Evolutionary conservation across 2,888 invertebrate genomes (phyloP), one percentile per base, ranked within the genome.

Genomic region (Eupithecia exiguata): DNA sequence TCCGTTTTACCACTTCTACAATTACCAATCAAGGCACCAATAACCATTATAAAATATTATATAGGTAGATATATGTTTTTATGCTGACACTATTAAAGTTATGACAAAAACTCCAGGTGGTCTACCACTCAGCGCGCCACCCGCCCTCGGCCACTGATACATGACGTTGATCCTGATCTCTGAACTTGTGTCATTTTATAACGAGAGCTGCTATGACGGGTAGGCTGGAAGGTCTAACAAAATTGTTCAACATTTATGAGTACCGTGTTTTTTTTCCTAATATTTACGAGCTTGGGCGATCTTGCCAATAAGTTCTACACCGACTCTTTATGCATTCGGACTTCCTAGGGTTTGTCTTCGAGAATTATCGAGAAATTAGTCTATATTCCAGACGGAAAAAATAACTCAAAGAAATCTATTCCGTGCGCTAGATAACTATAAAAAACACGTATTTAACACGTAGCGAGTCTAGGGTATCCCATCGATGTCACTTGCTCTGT

Each of bases 161-260:
- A 79, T 77, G 76, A 78, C 75, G 78, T 79, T 71, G 78, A 80
- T 79, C 46, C 78, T 74, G 87, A 90, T 89, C 87, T 88, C 83
- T 89, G 88, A 88, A 85, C 87, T 79, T 43, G 62, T 73, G 53
- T 81, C 78, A 87, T 85, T 82, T 80, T 80, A 83, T 69, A 66
- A 40, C 21, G 21, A n/a, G n/a, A 40, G 40, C 21, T 38, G 40
- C 3, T 40, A 66, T 25, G 25, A 43, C 25, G 3, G 63, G 21
- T 12, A 25, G 61, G 30, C 16, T 36, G n/a, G 18, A 35, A 35
- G 36, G 3, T 7, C 2, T 35, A n/a, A 36, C 35, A 36, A 16
- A 30, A 63, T 30, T 63, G 7, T 62, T 63, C 53, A 7, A 49
- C 49, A 49, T n/a, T 46, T 18, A 46, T 6, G 43, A 30, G 30